These are phyloP conservation scores for Manis javanica DNA, from an alignment of 2,797 vertebrate genomes.

Conservation along the genomic window DNA sequence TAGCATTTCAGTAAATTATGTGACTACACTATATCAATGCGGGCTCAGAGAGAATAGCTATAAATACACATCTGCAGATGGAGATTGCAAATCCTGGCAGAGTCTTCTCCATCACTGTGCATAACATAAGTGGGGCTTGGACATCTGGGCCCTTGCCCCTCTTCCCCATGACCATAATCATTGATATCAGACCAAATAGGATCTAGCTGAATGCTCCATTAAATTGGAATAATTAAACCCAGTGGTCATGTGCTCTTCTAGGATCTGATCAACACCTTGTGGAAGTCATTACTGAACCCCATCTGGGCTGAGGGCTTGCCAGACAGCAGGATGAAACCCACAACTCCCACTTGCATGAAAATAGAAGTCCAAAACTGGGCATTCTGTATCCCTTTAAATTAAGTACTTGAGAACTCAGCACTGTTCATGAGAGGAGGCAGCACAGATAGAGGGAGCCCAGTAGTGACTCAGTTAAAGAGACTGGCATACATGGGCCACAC, in stretches of 20 bases:
- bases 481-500: not conserved
- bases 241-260: constrained; percentile 69
- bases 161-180: not conserved
- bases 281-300: constrained; percentile 80
- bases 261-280: constrained; percentile 75
- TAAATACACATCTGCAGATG: not conserved
- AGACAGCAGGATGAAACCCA: constrained; percentile 58
- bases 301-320: constrained; percentile 80
- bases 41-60: constrained; percentile 17
- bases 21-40: not conserved
- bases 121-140: not conserved
- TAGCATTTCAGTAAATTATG: not conserved
- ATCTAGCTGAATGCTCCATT: constrained; percentile 59
- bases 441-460: accelerated
- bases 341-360: constrained; percentile 30
- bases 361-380: not conserved
- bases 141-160: not conserved
- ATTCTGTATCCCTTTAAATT: not conserved
- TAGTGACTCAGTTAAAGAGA: not conserved
- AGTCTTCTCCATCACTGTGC: not conserved
- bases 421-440: not conserved
- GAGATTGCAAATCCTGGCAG: not conserved
- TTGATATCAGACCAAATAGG: not conserved
- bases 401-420: not conserved
- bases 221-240: constrained; percentile 78